Evolutionary conservation across 2,888 invertebrate genomes (phyloP).

Genomic region (Ischnus inquisitorius): DNA sequence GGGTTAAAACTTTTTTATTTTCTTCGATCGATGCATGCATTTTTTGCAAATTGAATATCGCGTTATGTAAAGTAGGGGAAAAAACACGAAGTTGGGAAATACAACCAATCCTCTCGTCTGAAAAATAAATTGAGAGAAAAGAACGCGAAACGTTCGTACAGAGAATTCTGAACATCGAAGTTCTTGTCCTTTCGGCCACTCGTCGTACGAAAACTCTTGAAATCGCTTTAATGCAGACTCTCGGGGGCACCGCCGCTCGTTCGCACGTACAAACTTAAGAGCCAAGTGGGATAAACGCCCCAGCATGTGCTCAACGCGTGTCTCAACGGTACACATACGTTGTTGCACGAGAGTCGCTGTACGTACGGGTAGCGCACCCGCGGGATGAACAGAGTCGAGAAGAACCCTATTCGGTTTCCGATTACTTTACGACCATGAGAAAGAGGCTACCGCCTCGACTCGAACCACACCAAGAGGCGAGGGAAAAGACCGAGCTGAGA

Average conservation of each 20-base stretch:
- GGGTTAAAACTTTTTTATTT: neutral
- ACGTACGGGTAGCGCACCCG: constrained; percentile 15
- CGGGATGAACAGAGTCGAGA: constrained; percentile 28
- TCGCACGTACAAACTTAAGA: constrained; percentile 19
- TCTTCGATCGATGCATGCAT: neutral
- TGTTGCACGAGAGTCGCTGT: neutral
- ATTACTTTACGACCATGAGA: constrained; percentile 64
- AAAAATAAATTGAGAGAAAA: no score
- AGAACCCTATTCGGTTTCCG: constrained; percentile 58
- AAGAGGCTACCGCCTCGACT: constrained; percentile 25
- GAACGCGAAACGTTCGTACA: neutral
- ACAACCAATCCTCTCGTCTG: no score
- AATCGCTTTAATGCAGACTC: constrained; percentile 45
- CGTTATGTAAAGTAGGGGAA: no score
- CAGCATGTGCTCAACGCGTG: constrained; percentile 67
- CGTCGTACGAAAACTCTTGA: constrained; percentile 33
- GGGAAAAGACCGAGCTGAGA: constrained; percentile 24
- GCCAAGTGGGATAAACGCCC: constrained; percentile 23
- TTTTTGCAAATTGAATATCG: no score
- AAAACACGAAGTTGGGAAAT: no score
- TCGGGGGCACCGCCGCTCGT: constrained; percentile 23
- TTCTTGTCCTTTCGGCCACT: neutral
- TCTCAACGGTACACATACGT: constrained; percentile 38
- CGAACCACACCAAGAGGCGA: neutral
- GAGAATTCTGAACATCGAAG: neutral